Evolutionary conservation across 2,797 vertebrate genomes (phyloP).

Genomic region (Tympanoctomys barrerae): DNA sequence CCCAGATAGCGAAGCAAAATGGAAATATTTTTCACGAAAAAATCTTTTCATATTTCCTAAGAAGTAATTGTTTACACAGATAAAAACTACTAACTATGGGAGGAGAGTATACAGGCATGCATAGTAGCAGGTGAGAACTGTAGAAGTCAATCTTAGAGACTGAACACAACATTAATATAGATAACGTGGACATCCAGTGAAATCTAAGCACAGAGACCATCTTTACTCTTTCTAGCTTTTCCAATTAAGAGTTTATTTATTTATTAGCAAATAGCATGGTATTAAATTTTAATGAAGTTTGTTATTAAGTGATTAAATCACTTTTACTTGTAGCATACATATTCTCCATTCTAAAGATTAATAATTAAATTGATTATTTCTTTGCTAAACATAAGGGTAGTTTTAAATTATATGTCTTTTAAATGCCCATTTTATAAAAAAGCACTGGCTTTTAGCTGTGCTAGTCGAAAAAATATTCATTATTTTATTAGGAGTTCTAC

Average conservation of each 20-base stretch:
- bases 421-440: background rate
- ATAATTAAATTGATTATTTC: background rate
- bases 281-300: background rate
- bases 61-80: background rate
- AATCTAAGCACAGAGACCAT: background rate
- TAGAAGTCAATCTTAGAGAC: accelerated
- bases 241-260: background rate
- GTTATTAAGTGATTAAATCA: background rate
- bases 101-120: background rate
- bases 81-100: background rate
- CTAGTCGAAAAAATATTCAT: background rate
- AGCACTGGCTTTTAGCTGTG: background rate
- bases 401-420: background rate
- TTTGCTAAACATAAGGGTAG: background rate
- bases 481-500: background rate
- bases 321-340: background rate
- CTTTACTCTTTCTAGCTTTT: background rate
- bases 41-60: background rate
- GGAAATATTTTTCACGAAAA: background rate
- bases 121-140: background rate
- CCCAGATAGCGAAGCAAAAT: background rate
- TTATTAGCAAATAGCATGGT: background rate
- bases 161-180: background rate
- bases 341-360: background rate
- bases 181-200: background rate